A percentile compares a stretch with the other conserved stretches of the same genome.
phyloP scores from a whole-genome alignment of 2,113 vertebrate genomes.

The Eretmochelys imbricata region DNA sequence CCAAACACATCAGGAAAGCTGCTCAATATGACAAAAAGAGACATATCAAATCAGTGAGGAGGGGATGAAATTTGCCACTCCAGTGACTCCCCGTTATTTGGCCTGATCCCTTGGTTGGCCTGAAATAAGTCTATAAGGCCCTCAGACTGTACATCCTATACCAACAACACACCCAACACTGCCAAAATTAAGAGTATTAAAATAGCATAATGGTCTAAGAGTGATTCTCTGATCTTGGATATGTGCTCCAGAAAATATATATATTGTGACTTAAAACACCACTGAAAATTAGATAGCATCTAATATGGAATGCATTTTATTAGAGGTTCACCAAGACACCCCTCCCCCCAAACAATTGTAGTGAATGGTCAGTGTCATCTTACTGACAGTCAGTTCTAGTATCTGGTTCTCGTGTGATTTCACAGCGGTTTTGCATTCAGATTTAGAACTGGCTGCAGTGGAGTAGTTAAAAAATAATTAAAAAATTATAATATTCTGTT shows the following conservation, averaged over 20 bases:
- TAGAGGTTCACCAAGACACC: too few species aligned
- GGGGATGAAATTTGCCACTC: neutral
- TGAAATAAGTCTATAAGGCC: neutral
- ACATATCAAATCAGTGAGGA: neutral
- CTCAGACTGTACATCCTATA: neutral
- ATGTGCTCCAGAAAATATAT: neutral
- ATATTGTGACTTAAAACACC: neutral
- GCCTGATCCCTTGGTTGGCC: neutral
- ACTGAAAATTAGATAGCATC: neutral
- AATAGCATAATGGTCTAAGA: neutral
- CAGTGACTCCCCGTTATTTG: neutral
- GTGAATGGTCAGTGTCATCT: neutral
- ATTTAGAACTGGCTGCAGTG: neutral
- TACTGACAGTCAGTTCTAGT: neutral
- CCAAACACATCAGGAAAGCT: neutral
- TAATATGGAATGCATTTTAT: neutral
- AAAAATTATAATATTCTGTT: neutral
- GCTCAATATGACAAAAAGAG: neutral
- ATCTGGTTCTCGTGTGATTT: fast-evolving
- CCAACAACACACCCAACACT: neutral
- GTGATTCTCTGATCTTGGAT: neutral
- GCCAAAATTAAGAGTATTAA: neutral
- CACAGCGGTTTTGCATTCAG: fast-evolving
- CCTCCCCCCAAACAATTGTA: neutral
- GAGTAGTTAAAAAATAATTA: neutral